Conservation (phyloP, 2,113 vertebrate genomes). For the Phainopepla nitens region DNA sequence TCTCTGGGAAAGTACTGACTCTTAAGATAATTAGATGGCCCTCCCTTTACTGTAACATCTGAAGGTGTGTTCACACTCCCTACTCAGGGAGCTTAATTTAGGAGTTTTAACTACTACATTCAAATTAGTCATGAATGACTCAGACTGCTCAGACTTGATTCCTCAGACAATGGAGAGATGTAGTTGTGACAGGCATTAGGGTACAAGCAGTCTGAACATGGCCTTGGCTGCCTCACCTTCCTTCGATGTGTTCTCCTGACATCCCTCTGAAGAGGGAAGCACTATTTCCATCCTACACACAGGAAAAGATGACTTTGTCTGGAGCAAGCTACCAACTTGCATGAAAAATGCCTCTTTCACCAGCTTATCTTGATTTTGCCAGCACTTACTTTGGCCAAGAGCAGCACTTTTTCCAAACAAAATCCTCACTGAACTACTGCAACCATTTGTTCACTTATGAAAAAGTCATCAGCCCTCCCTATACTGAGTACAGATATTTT, state of each 20-base stretch:
- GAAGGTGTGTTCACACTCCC: slow-evolving; percentile 46
- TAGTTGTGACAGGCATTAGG: slow-evolving; percentile 1
- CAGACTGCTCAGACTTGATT: slow-evolving; percentile 8
- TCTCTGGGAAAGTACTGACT: background rate
- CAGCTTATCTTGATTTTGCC: background rate
- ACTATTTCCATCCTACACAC: background rate
- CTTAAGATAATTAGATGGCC: background rate
- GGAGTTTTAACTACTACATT: slow-evolving; percentile 8
- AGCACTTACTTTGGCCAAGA: slow-evolving; percentile 28
- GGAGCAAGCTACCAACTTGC: background rate
- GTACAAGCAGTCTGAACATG: background rate
- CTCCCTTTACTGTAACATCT: background rate
- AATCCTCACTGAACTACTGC: background rate
- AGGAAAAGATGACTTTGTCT: background rate
- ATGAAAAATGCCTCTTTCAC: background rate
- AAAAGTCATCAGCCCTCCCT: background rate
- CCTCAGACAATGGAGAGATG: slow-evolving; percentile 19
- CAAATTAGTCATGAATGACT: slow-evolving; percentile 42
- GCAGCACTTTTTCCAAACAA: background rate
- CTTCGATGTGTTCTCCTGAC: background rate
- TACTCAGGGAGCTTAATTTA: background rate
- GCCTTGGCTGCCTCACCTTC: background rate
- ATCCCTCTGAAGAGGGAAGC: background rate
- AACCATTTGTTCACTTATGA: background rate
- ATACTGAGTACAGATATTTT: background rate